Evolutionary conservation across 2,888 invertebrate species (phyloP).

Genomic region (Hyles lineata): DNA sequence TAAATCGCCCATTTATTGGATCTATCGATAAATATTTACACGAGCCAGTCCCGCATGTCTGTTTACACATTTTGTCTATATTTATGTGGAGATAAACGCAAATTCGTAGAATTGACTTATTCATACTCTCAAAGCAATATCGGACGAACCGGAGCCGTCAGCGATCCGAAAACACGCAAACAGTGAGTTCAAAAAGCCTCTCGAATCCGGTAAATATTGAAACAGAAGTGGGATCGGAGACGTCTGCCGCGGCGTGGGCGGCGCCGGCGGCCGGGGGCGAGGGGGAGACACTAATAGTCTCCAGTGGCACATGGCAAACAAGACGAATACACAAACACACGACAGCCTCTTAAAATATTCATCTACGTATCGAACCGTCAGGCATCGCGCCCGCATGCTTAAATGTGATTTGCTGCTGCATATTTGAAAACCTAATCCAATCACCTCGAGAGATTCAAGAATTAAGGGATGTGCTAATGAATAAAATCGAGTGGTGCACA

Average conservation of each 20-base stretch:
- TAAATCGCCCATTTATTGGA: slow-evolving; percentile 48
- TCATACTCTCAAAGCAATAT: slow-evolving; percentile 82
- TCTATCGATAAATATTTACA: slow-evolving; percentile 52
- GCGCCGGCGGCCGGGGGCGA: slow-evolving; percentile 43
- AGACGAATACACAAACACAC: slow-evolving; percentile 72
- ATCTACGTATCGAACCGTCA: slow-evolving; percentile 68
- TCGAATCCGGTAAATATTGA: slow-evolving; percentile 84
- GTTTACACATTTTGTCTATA: slow-evolving; percentile 71
- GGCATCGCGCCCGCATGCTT: slow-evolving; percentile 35
- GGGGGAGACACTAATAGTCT: slow-evolving; percentile 77
- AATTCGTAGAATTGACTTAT: slow-evolving; percentile 78
- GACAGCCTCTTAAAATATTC: slow-evolving; percentile 77
- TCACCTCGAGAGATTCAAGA: neutral
- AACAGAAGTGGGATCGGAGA: slow-evolving; percentile 83
- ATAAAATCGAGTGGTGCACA: slow-evolving; percentile 52
- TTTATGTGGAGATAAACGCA: slow-evolving; percentile 63
- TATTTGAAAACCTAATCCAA: neutral
- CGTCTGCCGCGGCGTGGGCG: slow-evolving; percentile 64
- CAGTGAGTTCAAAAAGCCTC: slow-evolving; percentile 84
- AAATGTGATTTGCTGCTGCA: neutral
- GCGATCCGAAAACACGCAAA: slow-evolving; percentile 84
- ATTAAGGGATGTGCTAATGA: neutral
- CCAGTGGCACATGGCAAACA: slow-evolving; percentile 83
- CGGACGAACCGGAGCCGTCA: slow-evolving; percentile 76
- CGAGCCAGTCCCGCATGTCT: slow-evolving; percentile 54